Evolutionary conservation across 2,797 vertebrate genomes (phyloP).

Genomic region (Peromyscus melanophrys): DNA sequence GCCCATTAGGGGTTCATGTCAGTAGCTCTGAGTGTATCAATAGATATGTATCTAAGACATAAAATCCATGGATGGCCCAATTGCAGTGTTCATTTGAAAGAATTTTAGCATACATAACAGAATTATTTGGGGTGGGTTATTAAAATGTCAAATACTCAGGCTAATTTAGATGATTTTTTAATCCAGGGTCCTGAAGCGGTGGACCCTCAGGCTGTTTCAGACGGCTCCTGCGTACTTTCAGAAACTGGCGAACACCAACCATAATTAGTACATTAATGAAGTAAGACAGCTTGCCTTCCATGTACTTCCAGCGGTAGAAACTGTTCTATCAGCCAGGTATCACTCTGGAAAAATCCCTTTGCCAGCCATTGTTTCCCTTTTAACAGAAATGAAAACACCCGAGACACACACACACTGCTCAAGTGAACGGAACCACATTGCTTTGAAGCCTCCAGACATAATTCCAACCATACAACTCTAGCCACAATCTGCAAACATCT

Average conservation of each 20-base stretch:
- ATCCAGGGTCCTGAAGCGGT: background rate
- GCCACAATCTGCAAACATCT: background rate
- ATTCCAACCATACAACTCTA: background rate
- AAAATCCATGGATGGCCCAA: slow-evolving; percentile 57
- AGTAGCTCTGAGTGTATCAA: background rate
- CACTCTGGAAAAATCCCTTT: slow-evolving; percentile 18
- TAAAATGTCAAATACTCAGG: slow-evolving; percentile 71
- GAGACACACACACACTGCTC: background rate
- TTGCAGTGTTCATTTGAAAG: slow-evolving; percentile 64
- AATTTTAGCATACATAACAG: slow-evolving; percentile 62
- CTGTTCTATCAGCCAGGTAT: slow-evolving; percentile 22
- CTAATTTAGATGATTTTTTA: slow-evolving; percentile 60
- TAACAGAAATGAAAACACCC: background rate
- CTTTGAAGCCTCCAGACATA: background rate
- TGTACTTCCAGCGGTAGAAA: slow-evolving; percentile 38
- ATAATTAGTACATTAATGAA: slow-evolving; percentile 72
- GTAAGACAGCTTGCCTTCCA: slow-evolving; percentile 62
- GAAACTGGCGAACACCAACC: slow-evolving; percentile 7
- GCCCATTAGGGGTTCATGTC: slow-evolving; percentile 44
- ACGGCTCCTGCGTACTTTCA: background rate
- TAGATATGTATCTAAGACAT: slow-evolving; percentile 15
- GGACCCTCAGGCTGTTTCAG: slow-evolving; percentile 62
- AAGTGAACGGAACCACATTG: background rate
- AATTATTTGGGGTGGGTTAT: slow-evolving; percentile 69
- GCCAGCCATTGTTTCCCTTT: slow-evolving; percentile 37